Evolutionary conservation across 2,113 vertebrate species (phyloP), one percentile per base, ranked within the genome.

Genomic region (Lethenteron camtschaticum): DNA sequence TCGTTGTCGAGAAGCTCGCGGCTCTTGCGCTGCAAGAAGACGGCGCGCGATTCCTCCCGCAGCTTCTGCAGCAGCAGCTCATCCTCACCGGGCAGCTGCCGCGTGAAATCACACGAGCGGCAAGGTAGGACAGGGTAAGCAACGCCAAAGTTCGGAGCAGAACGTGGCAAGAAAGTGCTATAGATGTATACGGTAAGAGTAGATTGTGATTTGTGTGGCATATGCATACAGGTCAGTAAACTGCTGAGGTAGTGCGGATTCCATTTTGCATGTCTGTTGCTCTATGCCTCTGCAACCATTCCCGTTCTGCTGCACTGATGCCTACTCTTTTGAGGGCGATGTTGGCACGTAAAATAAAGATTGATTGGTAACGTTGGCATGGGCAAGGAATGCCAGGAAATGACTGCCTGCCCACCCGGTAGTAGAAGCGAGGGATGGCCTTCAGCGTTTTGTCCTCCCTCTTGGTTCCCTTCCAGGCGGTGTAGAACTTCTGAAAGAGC

Each of bases 11-110:
- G 77, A 9, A 99, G 82, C 69, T 96, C 90, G 75, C 90, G 82
- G 78, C 94, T 96, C 79, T 95, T 99, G 75, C 92, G 88, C 79
- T 99, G 94, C 69, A 99, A 81, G 77, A 96, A 96, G 16, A 99
- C 90, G 2, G 90, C 92, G 81, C 94, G 85, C 57, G 89, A 95
- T 79, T 99, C 94, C 76, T 99, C 94, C 78, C 92, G 83, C 76
- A 99, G 79, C 74, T 99, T 99, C 77, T 99, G 89, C 71, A 91
- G 84, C 72, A 99, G 80, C 20, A 94, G 76, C 80, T 99, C 92
- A 81, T 99, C 94, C 78, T 99, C 92, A 59, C 88, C 87, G 72
- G 94, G 92, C 57, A 99, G 76, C 92, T 96, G 75, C 68, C 78
- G 74, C 73, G 6, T 41, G 41, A 41, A 41, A 41, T 41, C 41